phyloP scores from a whole-genome alignment of 2,888 invertebrate species.

The Leptinotarsa tumamoca region DNA sequence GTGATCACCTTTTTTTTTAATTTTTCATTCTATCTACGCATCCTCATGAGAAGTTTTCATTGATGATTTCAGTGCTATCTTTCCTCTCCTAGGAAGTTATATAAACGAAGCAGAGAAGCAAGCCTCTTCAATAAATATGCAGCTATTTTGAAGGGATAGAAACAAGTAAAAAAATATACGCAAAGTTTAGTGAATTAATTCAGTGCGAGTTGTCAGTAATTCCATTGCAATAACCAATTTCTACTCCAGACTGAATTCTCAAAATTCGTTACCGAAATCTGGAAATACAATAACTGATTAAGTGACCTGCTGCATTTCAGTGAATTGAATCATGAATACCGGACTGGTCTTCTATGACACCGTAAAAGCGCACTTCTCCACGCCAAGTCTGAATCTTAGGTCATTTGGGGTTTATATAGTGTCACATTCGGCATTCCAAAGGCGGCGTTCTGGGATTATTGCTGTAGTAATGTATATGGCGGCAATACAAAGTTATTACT shows the following conservation, averaged over 20 bases:
- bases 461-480: slow-evolving; percentile 39
- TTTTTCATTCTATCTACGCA: too few species aligned
- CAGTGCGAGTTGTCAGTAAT: too few species aligned
- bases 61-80: too few species aligned
- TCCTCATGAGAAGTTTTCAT: too few species aligned
- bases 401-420: slow-evolving; percentile 14
- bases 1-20: too few species aligned
- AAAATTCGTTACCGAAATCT: neutral
- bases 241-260: neutral
- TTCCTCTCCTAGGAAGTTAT: too few species aligned
- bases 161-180: too few species aligned
- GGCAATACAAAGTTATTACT: slow-evolving; percentile 18
- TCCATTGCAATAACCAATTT: too few species aligned
- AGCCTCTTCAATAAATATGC: too few species aligned
- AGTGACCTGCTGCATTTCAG: neutral
- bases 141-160: too few species aligned
- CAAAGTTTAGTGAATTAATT: too few species aligned
- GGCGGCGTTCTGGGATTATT: slow-evolving; percentile 38
- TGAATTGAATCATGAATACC: neutral
- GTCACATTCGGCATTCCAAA: slow-evolving; percentile 40
- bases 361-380: neutral
- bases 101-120: too few species aligned
- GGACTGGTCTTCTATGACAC: neutral
- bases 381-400: neutral
- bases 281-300: neutral